Base-by-base conservation (phyloP, 2,113 vertebrate genomes). In the Mirza zaza region DNA sequence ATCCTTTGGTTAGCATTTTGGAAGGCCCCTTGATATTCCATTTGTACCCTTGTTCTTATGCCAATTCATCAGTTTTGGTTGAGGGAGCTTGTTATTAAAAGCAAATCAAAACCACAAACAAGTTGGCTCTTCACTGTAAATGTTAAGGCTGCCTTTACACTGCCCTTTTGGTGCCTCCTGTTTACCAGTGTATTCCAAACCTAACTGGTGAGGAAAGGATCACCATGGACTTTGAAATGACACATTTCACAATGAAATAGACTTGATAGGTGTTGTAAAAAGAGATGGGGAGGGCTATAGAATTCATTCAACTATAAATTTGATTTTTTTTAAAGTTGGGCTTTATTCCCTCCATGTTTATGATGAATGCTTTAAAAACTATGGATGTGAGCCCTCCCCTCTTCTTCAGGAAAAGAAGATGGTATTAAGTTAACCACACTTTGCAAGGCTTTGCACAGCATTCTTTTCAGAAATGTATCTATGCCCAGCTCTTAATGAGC, bases 21-120 rank as follows among this genome's bases (percentile, higher is more conserved):
- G 82, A 96, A 96, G 42, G 42, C 21, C 25, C 32, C 70, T 95
- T 95, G 93, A 59, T 77, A 77, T 89, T 65, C 50, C 55, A 90
- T 96, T 95, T 95, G 23, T 92, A 81, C 48, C 42, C 76, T 97
- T 97, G 65, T 97, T 92, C 61, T 92, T 90, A 95, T 83, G 87
- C 81, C 90, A 97, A 76, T 88, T 96, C 75, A 91, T 94, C 83
- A 94, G 63, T 96, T 96, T 94, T 80, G 63, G 59, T 92, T 97
- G 90, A 86, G n/a, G 57, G 55, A 87, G 5, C 85, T 92, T 93
- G 48, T 96, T 91, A 95, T 89, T 97, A 94, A 91, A 96, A 96
- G 76, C 76, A 87, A 96, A 97, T 90, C 52, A 94, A 95, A 95
- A 45, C 87, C 67, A 87, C 71, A 95, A 87, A 91, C 67, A 82